phyloP scores from a whole-genome alignment of 2,888 invertebrate genomes.

The Atherix ibis region DNA sequence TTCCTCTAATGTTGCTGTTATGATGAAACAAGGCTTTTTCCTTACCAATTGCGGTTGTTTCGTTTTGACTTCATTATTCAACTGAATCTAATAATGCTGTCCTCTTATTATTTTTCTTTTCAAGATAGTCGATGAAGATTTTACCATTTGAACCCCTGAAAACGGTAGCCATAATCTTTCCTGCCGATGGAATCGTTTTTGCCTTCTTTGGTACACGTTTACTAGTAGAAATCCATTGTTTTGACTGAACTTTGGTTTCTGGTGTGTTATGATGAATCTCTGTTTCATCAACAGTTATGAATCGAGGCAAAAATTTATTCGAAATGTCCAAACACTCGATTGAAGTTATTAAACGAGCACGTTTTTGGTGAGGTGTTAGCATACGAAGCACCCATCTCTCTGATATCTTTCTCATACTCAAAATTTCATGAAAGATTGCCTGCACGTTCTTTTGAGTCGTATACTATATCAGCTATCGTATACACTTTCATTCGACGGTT shows the following conservation, averaged over 20 bases:
- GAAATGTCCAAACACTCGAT: slow-evolving; percentile 18
- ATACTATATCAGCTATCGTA: slow-evolving; percentile 16
- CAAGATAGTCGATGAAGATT: neutral
- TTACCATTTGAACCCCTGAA: neutral
- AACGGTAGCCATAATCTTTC: neutral
- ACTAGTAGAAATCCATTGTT: slow-evolving; percentile 4
- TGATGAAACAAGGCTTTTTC: neutral
- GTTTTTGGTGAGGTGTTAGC: slow-evolving; percentile 19
- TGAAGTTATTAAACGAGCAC: slow-evolving; percentile 16
- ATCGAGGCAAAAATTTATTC: slow-evolving; percentile 19
- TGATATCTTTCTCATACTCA: slow-evolving; percentile 20
- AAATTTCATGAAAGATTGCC: slow-evolving; percentile 16
- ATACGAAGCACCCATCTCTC: slow-evolving; percentile 23
- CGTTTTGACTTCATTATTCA: neutral
- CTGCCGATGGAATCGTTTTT: neutral
- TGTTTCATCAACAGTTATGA: slow-evolving; percentile 24
- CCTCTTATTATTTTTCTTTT: too few species aligned
- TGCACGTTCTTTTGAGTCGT: slow-evolving; percentile 11
- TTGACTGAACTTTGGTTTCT: slow-evolving; percentile 16
- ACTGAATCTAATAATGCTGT: too few species aligned
- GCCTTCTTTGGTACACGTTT: slow-evolving; percentile 1
- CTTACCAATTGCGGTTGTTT: neutral
- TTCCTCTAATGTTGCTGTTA: too few species aligned
- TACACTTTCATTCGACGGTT: too few species aligned
- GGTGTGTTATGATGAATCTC: slow-evolving; percentile 21